phyloP scores from a whole-genome alignment of 2,888 invertebrate genomes.

The Alsophila aescularia region DNA sequence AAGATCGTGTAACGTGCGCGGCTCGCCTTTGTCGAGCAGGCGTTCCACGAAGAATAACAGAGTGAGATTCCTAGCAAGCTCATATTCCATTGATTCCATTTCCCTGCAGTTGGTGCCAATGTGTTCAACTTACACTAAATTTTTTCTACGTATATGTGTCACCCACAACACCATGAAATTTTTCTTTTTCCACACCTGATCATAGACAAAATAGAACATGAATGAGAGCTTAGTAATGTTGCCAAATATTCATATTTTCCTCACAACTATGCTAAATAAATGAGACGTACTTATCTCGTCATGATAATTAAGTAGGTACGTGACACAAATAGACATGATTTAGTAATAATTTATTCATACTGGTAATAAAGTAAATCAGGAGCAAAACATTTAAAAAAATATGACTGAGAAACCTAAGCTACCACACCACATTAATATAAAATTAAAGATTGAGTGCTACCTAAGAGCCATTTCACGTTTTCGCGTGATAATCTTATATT shows the following conservation, averaged over 20 bases:
- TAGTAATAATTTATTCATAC: no score
- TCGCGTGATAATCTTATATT: no score
- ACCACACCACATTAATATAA: no score
- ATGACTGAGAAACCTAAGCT: no score
- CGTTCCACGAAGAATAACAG: constrained; percentile 99
- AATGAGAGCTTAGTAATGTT: constrained; percentile 43
- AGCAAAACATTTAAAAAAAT: no score
- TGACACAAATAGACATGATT: no score
- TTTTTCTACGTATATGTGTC: constrained; percentile 83
- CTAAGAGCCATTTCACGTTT: no score
- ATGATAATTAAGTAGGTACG: no score
- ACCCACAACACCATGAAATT: constrained; percentile 84
- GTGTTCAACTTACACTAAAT: constrained; percentile 77
- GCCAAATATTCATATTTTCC: constrained; percentile 24
- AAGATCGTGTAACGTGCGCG: constrained; percentile 97
- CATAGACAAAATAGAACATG: constrained; percentile 69
- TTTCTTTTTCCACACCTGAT: constrained; percentile 69
- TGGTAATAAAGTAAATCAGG: no score
- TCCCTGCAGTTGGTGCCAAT: constrained; percentile 83
- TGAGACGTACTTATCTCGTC: no score
- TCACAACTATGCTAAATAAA: not conserved
- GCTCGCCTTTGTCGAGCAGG: constrained; percentile 97
- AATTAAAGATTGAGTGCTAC: no score
- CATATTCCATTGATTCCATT: constrained; percentile 98
- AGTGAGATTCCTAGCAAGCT: constrained; percentile 96